These are phyloP conservation scores for Tringa solitaria DNA, from an alignment of 2,113 vertebrate genomes.

Conservation along the genomic window DNA sequence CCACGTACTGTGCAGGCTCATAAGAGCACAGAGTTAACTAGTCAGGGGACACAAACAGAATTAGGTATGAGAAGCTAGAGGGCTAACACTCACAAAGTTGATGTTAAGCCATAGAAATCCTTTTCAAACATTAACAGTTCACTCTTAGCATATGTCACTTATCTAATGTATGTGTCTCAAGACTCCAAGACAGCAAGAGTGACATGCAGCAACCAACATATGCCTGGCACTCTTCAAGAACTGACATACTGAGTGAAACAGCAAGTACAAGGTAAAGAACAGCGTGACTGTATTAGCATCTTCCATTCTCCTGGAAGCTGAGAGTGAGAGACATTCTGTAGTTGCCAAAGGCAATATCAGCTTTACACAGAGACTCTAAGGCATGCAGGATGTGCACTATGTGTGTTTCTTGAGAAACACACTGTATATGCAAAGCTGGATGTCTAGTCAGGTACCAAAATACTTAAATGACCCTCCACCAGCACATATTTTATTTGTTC, in stretches of 20 bases:
- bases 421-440: not conserved
- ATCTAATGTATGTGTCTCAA: conserved; percentile 70
- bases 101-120: conserved; percentile 66
- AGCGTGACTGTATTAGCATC: conserved; percentile 67
- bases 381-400: not conserved
- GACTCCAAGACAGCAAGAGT: conserved; percentile 67
- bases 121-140: conserved; percentile 69
- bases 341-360: conserved; percentile 56
- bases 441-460: not conserved
- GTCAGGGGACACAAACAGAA: conserved; percentile 41
- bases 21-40: conserved; percentile 45
- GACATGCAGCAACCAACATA: conserved; percentile 66
- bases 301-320: conserved; percentile 57
- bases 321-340: conserved; percentile 31
- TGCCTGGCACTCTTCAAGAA: conserved; percentile 62
- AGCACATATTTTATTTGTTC: not conserved
- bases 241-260: conserved; percentile 66
- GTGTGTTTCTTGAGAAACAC: not conserved
- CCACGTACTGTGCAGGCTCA: not conserved
- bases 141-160: conserved; percentile 71
- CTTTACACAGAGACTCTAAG: conserved; percentile 18
- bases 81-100: conserved; percentile 53
- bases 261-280: conserved; percentile 68
- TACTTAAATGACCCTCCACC: not conserved
- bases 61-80: conserved; percentile 67